Percentiles rank a stretch among this genome's conserved stretches.
These are phyloP conservation scores for Fukomys damarensis DNA, from an alignment of 2,113 vertebrate species.

Conservation along the genomic window DNA sequence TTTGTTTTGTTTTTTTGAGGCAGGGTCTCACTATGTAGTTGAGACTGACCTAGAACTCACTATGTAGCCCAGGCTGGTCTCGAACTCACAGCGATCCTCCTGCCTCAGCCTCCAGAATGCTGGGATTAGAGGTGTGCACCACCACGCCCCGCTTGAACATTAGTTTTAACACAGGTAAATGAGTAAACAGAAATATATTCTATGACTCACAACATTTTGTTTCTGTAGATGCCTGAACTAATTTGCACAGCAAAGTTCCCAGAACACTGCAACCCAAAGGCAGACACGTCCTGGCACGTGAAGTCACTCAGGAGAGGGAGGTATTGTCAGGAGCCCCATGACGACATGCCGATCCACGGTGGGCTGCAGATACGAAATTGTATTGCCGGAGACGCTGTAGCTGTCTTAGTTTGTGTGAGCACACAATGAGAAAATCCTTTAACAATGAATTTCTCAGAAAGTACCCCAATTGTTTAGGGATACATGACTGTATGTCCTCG, in stretches of 20 bases:
- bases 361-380: background rate
- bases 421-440: background rate
- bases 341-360: background rate
- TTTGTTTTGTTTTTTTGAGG: no score
- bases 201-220: background rate
- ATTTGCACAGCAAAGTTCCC: background rate
- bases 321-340: background rate
- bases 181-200: background rate
- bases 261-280: background rate
- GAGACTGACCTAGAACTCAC: no score
- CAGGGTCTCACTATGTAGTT: no score
- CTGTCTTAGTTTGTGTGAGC: background rate
- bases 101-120: no score
- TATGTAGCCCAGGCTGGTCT: no score
- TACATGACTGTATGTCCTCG: background rate
- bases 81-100: no score
- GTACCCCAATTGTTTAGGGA: background rate
- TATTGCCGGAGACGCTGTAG: background rate
- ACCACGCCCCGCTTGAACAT: no score
- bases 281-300: background rate
- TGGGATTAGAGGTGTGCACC: no score
- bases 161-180: background rate
- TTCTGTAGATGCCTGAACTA: background rate
- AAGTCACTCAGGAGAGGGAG: conserved; percentile 5
- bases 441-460: background rate